phyloP scores from a whole-genome alignment of 2,113 vertebrate genomes.

The Hylia prasina region DNA sequence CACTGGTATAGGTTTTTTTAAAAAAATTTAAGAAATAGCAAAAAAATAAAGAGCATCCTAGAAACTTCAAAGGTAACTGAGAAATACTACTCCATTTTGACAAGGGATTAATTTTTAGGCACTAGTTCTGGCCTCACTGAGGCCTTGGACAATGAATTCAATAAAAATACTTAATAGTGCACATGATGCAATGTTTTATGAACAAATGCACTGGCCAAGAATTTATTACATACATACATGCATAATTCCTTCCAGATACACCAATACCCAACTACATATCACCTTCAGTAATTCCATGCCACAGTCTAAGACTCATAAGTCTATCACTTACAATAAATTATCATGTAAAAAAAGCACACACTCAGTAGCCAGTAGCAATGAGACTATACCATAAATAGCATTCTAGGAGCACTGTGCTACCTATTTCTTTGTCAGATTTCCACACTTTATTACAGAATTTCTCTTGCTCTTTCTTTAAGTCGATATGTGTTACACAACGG shows the following conservation, averaged over 20 bases:
- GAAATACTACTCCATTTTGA: not conserved
- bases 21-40: no score
- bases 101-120: not conserved
- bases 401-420: conserved; percentile 1
- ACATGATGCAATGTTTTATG: not conserved
- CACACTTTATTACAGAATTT: conserved; percentile 51
- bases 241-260: not conserved
- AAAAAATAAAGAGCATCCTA: not conserved
- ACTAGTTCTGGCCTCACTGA: not conserved
- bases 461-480: conserved; percentile 76
- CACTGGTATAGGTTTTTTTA: not conserved
- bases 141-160: not conserved
- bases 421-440: conserved; percentile 7
- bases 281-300: not conserved
- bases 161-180: not conserved
- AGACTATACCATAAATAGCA: not conserved
- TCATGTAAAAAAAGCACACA: not conserved
- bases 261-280: not conserved
- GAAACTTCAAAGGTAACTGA: not conserved
- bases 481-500: conserved; percentile 69
- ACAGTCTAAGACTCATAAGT: not conserved
- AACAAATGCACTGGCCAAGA: not conserved
- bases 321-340: not conserved
- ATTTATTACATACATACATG: not conserved
- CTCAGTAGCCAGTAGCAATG: not conserved